A percentile compares a stretch with the other conserved stretches of the same genome.
These are phyloP conservation scores for Stegodyphus mimosarum DNA, from an alignment of 1,140 invertebrate species.

Conservation along the genomic window DNA sequence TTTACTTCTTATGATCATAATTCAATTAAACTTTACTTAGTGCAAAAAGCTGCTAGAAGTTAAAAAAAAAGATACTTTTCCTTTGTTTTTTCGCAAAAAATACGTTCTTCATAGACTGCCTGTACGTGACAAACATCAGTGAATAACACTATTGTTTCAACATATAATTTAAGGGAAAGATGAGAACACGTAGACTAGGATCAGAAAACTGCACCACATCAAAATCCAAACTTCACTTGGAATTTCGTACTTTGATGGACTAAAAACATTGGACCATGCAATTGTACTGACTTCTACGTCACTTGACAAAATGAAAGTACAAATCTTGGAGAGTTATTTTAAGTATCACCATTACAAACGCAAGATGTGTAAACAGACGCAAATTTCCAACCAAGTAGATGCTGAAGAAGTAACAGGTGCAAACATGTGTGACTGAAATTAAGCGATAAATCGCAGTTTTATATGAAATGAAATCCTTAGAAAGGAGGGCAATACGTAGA, in stretches of 20 bases:
- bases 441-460: not conserved
- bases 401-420: not conserved
- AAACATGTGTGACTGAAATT: not conserved
- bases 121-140: too few relatives aligned
- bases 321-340: not conserved
- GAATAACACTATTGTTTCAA: too few relatives aligned
- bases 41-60: not conserved
- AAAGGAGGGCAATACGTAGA: too few relatives aligned
- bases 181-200: not conserved
- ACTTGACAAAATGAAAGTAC: constrained; percentile 3
- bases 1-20: too few relatives aligned
- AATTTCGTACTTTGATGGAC: constrained; percentile 24
- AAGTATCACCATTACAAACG: not conserved
- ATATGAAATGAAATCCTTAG: not conserved
- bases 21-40: too few relatives aligned
- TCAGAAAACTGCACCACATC: not conserved
- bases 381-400: not conserved
- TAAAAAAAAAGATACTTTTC: too few relatives aligned
- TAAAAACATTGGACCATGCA: constrained; percentile 36
- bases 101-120: too few relatives aligned
- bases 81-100: too few relatives aligned
- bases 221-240: not conserved
- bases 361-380: not conserved
- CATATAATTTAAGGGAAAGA: not conserved
- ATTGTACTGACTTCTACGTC: not conserved